A percentile compares a stretch with the other conserved stretches of the same genome.
These are phyloP conservation scores for Ostrea denselamellosa DNA, from an alignment of 1,140 invertebrate genomes.

Conservation along the genomic window DNA sequence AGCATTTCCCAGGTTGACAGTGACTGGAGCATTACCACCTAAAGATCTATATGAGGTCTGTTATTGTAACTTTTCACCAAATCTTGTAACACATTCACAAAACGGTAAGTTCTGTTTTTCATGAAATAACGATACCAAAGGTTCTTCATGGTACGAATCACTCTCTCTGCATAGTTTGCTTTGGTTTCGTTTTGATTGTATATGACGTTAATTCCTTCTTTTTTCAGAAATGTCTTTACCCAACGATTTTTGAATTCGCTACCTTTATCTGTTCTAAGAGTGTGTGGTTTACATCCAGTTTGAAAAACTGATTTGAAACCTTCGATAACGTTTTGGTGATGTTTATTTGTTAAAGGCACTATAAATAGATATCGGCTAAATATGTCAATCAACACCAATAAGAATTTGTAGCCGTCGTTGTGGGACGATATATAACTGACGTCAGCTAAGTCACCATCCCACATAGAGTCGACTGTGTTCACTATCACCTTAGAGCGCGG, in stretches of 20 bases:
- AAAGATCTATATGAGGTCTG: conserved; percentile 44
- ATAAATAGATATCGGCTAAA: conserved; percentile 45
- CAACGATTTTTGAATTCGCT: conserved; percentile 46
- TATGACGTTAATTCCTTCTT: conserved; percentile 12
- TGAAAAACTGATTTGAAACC: conserved; percentile 9
- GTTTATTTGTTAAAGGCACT: conserved; percentile 33
- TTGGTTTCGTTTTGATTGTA: conserved; percentile 41
- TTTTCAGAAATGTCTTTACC: conserved; percentile 35
- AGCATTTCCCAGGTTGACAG: conserved; percentile 40
- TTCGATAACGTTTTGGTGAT: conserved; percentile 28
- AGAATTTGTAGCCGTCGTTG: conserved; percentile 35
- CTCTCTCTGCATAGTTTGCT: conserved; percentile 46
- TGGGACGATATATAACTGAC: conserved; percentile 14
- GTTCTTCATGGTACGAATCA: conserved; percentile 48
- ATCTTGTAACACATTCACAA: conserved; percentile 42
- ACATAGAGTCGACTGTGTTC: conserved; percentile 40
- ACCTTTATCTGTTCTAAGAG: conserved; percentile 50
- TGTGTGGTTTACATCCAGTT: conserved; percentile 29
- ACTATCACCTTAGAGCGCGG: conserved; percentile 39
- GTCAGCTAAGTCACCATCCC: conserved; percentile 42
- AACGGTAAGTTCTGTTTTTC: conserved; percentile 46
- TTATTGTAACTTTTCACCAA: conserved; percentile 46
- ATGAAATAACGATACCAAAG: conserved; percentile 42
- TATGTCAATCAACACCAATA: conserved; percentile 47
- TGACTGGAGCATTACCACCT: conserved; percentile 4